Evolutionary conservation across 2,888 invertebrate genomes (phyloP), one percentile per base, ranked within the genome.

Genomic region (Ennomos fuscantarius): DNA sequence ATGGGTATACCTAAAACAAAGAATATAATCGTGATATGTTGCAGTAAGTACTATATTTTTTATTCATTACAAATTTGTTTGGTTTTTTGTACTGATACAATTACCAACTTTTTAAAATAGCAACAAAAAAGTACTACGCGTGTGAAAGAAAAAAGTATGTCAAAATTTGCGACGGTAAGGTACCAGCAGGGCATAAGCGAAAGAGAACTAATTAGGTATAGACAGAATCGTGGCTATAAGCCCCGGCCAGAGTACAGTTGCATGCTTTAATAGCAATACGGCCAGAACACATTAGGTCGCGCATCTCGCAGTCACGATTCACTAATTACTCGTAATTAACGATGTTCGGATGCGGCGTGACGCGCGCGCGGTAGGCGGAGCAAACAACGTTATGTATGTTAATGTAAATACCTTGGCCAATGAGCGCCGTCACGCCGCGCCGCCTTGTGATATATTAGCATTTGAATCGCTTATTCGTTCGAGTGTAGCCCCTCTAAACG

Each of bases 381-480:
- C 88, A 64, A 74, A 66, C 76, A 72, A 76, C 76, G 78, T 80
- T 86, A 82, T 82, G 78, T 87, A 90, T 90, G 89, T 85, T 89
- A 89, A 91, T 92, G 85, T 83, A 84, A 86, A 87, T 80, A 84
- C 73, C 82, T 75, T 81, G 76, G 81, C 91, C 91, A 92, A 92
- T 92, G 84, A 86, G 84, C 78, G 80, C 63, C 86, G 82, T 86
- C 86, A 86, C 80, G 81, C 74, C 78, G 76, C 79, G 69, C 89
- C 86, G 87, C 86, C 85, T 82, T 76, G 91, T 91, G 90, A 92
- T 90, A 91, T 91, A 92, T 92, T 92, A 90, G 86, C 89, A 89
- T 91, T 91, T 87, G 87, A 89, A 90, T 84, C 86, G 88, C 79
- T 88, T 86, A 87, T 88, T 87, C 87, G 87, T 84, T 82, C 66